A percentile compares a stretch with the other conserved stretches of the same genome.
Evolutionary conservation across 2,113 vertebrate genomes (phyloP).

Genomic region (Gasterosteus aculeatus): DNA sequence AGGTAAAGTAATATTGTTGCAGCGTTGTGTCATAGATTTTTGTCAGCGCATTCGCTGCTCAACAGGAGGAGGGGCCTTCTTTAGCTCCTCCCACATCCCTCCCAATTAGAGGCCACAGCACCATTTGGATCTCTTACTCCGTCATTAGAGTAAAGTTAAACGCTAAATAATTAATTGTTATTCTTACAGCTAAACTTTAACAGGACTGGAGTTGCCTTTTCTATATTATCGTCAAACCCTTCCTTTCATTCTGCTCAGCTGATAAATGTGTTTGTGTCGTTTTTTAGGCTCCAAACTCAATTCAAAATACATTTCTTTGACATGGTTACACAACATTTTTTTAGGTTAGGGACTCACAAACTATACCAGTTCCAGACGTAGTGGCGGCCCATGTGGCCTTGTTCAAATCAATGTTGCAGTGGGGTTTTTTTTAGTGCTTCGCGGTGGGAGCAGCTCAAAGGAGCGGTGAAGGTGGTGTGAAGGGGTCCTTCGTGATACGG

Average conservation of each 20-base stretch:
- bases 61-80: neutral
- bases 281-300: neutral
- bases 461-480: neutral
- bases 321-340: neutral
- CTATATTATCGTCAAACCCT: too few relatives aligned
- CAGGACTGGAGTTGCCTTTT: too few relatives aligned
- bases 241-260: too few relatives aligned
- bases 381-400: neutral
- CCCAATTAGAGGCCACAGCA: too few relatives aligned
- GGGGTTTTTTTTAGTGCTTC: neutral
- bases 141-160: too few relatives aligned
- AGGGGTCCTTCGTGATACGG: neutral
- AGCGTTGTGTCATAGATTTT: constrained; percentile 30
- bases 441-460: constrained; percentile 2
- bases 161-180: too few relatives aligned
- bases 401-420: constrained; percentile 6
- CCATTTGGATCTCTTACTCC: too few relatives aligned
- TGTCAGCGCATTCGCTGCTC: too few relatives aligned
- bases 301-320: too few relatives aligned
- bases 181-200: too few relatives aligned
- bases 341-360: neutral
- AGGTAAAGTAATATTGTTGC: constrained; percentile 29
- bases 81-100: neutral
- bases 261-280: too few relatives aligned
- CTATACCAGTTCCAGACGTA: neutral